A percentile compares a stretch with the other conserved stretches of the same genome.
Conservation (phyloP, 37 sponge, comb jelly and placozoan species). For the Ephydatia muelleri region DNA sequence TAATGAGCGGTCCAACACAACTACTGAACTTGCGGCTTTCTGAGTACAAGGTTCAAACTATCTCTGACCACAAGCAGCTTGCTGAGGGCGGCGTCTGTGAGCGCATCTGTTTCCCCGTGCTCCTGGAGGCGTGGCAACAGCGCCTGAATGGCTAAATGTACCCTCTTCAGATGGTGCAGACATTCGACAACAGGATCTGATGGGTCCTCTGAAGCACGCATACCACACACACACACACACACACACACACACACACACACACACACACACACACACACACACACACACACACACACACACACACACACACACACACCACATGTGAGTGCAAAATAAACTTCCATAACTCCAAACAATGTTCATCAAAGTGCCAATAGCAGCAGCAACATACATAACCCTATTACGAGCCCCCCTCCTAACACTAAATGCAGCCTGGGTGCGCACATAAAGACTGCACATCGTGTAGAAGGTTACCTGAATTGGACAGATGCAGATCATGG, state of each 20-base stretch:
- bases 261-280: slow-evolving; percentile 21
- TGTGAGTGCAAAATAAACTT: neutral
- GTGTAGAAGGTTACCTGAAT: neutral
- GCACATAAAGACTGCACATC: no score
- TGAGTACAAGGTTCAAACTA: neutral
- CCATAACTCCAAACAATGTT: neutral
- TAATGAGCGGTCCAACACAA: neutral
- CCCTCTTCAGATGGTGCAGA: neutral
- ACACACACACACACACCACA: slow-evolving; percentile 18
- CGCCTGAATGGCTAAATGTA: neutral
- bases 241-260: slow-evolving; percentile 14
- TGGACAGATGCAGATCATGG: neutral
- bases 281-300: slow-evolving; percentile 21
- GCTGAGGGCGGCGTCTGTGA: neutral
- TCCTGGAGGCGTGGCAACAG: neutral
- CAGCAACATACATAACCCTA: no score
- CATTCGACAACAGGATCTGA: neutral
- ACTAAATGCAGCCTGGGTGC: no score
- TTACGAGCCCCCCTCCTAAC: no score
- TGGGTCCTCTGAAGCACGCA: neutral
- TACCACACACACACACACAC: slow-evolving; percentile 11
- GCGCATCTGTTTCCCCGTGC: neutral
- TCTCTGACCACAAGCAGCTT: neutral
- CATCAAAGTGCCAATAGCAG: neutral
- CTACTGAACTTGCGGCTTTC: neutral